Evolutionary conservation across 1,140 invertebrate genomes (phyloP), one percentile per base, ranked within the genome.

Genomic region (Camponotus floridanus): DNA sequence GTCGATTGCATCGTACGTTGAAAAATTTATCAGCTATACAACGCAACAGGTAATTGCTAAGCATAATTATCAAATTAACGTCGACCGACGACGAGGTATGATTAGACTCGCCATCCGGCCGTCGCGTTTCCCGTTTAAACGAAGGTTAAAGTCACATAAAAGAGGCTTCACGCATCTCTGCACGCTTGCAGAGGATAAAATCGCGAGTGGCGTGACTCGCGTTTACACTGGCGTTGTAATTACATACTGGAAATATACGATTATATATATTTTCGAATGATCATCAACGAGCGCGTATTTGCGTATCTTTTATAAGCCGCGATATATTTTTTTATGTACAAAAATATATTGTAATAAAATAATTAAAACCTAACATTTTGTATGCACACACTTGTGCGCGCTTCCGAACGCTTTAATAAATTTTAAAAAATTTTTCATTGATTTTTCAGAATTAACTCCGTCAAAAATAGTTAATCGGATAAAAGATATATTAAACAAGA

Each of bases 1-100:
- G 11, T 59, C 51, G 6, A 18, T 13, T 18, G 31, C 59, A 51
- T 21, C 18, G 31, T 1, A n/a, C 33, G 45, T 7, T 5, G 33
- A 83, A 83, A 74, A 74, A 61, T 83, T 55, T 26, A 9, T 39
- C 42, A n/a, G 13, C 26, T 45, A 13, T n/a, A 45, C 51, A 73
- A 73, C 18, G 79, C 79, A 81, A 83, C 68, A 83, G 68, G 55
- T 83, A 83, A 74, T 51, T 61, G 59, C 51, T 33, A 31, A 81
- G 68, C 31, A 83, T 62, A 83, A 83, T 83, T 83, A 83, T 73
- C 55, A 8, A 83, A 74, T 61, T 83, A 74, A 74, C 39, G 55
- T 83, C n/a, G 39, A 3, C 26, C 39, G 36, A 55, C 79, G 31
- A 61, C 21, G 36, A 81, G 55, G 57, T 81, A 81, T 74, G 79